Base-by-base conservation (phyloP, 2,888 invertebrate genomes). In the Andrena camellia region DNA sequence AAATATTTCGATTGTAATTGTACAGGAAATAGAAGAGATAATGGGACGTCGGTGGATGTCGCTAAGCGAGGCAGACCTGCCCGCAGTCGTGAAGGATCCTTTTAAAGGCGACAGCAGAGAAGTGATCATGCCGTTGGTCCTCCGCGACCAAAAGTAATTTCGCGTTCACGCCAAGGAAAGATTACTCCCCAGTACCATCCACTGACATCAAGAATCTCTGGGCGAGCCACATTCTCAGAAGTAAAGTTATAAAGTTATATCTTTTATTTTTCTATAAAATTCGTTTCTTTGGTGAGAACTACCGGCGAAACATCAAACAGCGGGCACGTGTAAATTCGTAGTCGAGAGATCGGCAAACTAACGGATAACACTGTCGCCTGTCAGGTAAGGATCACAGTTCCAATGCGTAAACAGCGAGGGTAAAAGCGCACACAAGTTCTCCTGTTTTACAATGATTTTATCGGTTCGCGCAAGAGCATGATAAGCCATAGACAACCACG, bases 21-120 rank as follows among this genome's bases (percentile, higher is more conserved):
- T 86, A 8, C 78, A 96, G 96, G 95, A 95, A 92, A 95, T 96
- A 64, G 95, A 95, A 84, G 93, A 94, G 81, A 95, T 95, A 85
- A 93, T 96, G 88, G 95, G 95, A 57, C 94, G 94, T 81, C 93
- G 94, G 52, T 96, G 96, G 96, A 94, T 94, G 84, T 95, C 96
- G 13, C 84, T 96, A 73, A 93, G 93, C 64, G 94, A 94, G 80
- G 91, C 94, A 35, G 94, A 95, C 82, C 93, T 96, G 80, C 96
- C 96, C 87, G 94, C 95, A 63, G 95, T 95, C 48, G 94, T 96
- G 86, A 94, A 94, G 87, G 94, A 95, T 92, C 95, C 95, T 31
- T 92, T 94, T 70, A 93, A 92, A 17, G 95, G 95, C 54, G 95
- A 95, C 89, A 95, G 95, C 67, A 95, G 95, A 90, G 95, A 95